Base-by-base conservation (phyloP, 2,113 vertebrate genomes). In the Recurvirostra avosetta region DNA sequence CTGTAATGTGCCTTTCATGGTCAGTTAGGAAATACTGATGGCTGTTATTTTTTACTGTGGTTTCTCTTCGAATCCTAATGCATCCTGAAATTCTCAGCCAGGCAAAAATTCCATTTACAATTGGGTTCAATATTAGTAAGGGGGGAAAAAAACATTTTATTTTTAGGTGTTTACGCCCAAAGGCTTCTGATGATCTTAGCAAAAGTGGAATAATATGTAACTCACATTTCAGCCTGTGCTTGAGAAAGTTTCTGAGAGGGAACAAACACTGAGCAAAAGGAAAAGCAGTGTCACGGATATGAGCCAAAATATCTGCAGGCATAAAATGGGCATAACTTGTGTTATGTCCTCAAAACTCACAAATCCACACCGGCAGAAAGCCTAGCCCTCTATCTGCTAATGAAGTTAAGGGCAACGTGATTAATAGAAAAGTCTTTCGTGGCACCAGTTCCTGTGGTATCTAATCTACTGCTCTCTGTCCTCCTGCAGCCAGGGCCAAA, bases 61-160 rank as follows among this genome's bases (percentile, higher is more conserved):
- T 91, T 96, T 95, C 58, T 86, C 20, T 95, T 52, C 59, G 74
- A 94, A 91, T 73, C 56, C 15, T 95, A 91, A 95, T 92, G 80
- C 73, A 81, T 85, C 56, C 75, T 81, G 76, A 94, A 95, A 73
- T 88, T 86, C 30, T 86, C 55, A 82, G 62, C 49, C 36, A 41
- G 55, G 45, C 49, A 92, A 92, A 91, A 94, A 75, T 76, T 17
- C 17, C 45, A 70, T 75, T 92, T 92, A 75, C 25, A 15, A 13
- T 41, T 87, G 14, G 18, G 50, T 17, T 94, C 58, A 70, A 41
- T 95, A 91, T 90, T 89, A 53, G 25, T 12, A 13, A 34, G 23
- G 21, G 43, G 11, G 11, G 0, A 11, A 1, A 3, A 11, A 38
- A 36, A 45, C 32, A 3, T 72, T 66, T 56, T 75, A 50, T 79